Conservation (phyloP, 2,888 invertebrate species). For the Hirtodrosophila trivittata region DNA sequence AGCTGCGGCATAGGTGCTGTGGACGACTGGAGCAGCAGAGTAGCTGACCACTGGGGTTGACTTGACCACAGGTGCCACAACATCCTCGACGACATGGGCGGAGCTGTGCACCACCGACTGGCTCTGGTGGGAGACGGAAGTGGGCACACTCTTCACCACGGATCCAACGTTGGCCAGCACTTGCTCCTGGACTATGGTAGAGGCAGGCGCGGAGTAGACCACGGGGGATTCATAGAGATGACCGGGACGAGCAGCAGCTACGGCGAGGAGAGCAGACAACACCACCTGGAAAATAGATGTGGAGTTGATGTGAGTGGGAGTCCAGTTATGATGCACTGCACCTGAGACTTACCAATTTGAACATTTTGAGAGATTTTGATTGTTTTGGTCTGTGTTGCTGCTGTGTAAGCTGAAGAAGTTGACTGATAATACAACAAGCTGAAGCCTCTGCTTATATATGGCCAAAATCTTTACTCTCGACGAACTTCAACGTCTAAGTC, state of each 20-base stretch:
- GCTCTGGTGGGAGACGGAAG: constrained; percentile 85
- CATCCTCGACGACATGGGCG: constrained; percentile 78
- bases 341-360: constrained; percentile 79
- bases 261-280: constrained; percentile 80
- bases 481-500: background rate
- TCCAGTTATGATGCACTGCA: background rate
- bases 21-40: constrained; percentile 43
- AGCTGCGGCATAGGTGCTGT: constrained; percentile 44
- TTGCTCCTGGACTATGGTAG: constrained; percentile 79
- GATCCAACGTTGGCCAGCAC: constrained; percentile 80
- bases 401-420: constrained; percentile 51
- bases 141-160: constrained; percentile 84
- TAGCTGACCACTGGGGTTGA: constrained; percentile 68
- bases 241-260: constrained; percentile 81
- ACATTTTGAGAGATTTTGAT: constrained; percentile 69
- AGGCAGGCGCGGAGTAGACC: constrained; percentile 77
- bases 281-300: constrained; percentile 68
- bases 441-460: constrained; percentile 45
- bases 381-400: constrained; percentile 78
- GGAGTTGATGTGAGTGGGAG: background rate
- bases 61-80: constrained; percentile 76
- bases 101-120: constrained; percentile 84
- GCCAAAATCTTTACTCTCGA: background rate
- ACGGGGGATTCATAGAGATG: constrained; percentile 71
- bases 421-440: constrained; percentile 54